Evolutionary conservation across 2,113 vertebrate species (phyloP).

Genomic region (Hyla sarda): DNA sequence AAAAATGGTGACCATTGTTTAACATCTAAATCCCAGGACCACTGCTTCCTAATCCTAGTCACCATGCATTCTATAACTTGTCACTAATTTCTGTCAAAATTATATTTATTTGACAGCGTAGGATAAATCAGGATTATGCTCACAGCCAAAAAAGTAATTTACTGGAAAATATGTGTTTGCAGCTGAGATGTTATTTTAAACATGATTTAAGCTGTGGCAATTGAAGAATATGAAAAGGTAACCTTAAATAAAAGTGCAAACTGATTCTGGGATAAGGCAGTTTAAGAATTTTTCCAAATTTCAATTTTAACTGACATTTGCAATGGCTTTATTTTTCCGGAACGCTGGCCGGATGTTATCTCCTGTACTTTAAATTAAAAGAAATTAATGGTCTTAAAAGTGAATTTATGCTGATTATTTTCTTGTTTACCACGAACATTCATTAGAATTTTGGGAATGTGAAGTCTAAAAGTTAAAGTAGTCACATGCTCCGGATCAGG

Average conservation of each 20-base stretch:
- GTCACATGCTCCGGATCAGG: background rate
- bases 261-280: constrained; percentile 31
- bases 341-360: constrained; percentile 19
- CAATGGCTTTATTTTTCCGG: constrained; percentile 21
- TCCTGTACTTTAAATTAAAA: constrained; percentile 48
- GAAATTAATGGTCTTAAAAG: constrained; percentile 31
- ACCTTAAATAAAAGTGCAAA: constrained; percentile 53
- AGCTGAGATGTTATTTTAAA: constrained; percentile 44
- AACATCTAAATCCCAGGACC: constrained; percentile 6
- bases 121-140: constrained; percentile 37
- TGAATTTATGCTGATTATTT: constrained; percentile 7
- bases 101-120: constrained; percentile 32
- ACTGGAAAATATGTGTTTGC: constrained; percentile 45
- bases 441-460: background rate
- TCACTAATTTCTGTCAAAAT: constrained; percentile 41
- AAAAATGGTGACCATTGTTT: background rate
- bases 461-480: constrained; percentile 13
- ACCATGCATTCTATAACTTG: background rate
- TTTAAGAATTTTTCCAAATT: constrained; percentile 39
- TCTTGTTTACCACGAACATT: constrained; percentile 15
- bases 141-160: constrained; percentile 44
- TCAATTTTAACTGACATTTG: constrained; percentile 52
- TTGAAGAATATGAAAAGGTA: constrained; percentile 52
- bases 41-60: constrained; percentile 1
- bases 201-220: constrained; percentile 39